Conservation (phyloP, 2,113 vertebrate species). For the Probosciger aterrimus region DNA sequence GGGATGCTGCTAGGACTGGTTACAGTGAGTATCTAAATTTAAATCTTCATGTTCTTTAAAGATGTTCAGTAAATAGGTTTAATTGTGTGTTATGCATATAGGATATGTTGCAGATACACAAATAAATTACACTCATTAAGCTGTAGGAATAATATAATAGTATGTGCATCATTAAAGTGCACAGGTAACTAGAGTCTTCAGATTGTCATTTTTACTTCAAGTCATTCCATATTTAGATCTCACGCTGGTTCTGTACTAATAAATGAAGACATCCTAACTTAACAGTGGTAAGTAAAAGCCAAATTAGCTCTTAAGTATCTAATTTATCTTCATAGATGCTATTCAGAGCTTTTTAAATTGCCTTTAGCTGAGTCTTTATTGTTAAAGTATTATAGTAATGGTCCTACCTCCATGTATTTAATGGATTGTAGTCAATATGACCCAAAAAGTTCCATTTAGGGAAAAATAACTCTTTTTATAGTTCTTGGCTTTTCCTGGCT, state of each 20-base stretch:
- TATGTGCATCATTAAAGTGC: background rate
- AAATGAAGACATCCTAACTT: background rate
- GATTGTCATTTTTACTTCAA: background rate
- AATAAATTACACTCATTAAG: background rate
- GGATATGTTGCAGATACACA: background rate
- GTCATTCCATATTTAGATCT: background rate
- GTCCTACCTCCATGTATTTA: background rate
- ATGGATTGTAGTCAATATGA: background rate
- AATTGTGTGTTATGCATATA: background rate
- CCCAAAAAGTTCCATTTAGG: background rate
- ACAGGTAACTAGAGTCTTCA: background rate
- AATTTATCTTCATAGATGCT: background rate
- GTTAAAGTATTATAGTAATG: background rate
- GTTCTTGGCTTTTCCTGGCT: background rate
- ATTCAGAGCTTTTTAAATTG: background rate
- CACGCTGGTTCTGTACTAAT: background rate
- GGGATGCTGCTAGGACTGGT: background rate
- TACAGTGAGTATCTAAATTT: background rate
- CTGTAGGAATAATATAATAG: background rate
- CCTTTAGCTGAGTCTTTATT: background rate
- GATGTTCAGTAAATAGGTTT: background rate
- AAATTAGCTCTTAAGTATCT: background rate
- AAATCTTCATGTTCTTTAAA: background rate
- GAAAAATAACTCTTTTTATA: background rate
- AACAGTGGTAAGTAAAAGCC: background rate